Percentiles rank a stretch among this genome's conserved stretches.
phyloP scores from a whole-genome alignment of 2,888 invertebrate species.

The Eristalis tenax region DNA sequence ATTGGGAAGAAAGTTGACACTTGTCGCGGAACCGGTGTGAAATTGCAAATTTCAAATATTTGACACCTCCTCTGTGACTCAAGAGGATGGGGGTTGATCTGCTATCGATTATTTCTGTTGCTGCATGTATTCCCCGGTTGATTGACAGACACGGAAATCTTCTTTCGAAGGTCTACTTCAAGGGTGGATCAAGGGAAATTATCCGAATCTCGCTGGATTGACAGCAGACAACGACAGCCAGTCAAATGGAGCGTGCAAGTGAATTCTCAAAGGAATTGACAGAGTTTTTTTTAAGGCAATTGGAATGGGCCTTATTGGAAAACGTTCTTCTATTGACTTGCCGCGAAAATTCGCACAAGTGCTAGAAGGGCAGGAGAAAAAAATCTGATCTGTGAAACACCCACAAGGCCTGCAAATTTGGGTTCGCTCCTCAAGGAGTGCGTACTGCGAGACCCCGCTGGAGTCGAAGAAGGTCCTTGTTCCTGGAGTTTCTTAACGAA shows the following conservation, averaged over 20 bases:
- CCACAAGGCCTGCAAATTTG: too few species aligned
- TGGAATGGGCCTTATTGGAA: neutral
- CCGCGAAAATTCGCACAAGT: too few species aligned
- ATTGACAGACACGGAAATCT: slow-evolving; percentile 41
- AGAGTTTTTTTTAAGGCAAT: neutral
- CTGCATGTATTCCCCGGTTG: neutral
- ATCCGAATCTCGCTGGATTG: neutral
- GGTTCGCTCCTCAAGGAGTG: too few species aligned
- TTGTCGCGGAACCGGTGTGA: slow-evolving; percentile 52
- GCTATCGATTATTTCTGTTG: neutral
- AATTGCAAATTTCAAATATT: slow-evolving; percentile 61
- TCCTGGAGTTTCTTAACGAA: too few species aligned
- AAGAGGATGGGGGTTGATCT: neutral
- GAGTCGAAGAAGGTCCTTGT: too few species aligned
- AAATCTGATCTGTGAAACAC: too few species aligned
- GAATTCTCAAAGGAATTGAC: neutral
- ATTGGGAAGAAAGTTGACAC: slow-evolving; percentile 56
- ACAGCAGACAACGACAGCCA: neutral
- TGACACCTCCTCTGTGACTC: slow-evolving; percentile 34
- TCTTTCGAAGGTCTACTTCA: neutral
- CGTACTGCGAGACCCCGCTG: too few species aligned
- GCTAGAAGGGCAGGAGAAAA: too few species aligned
- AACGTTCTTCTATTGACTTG: too few species aligned
- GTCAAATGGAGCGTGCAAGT: neutral
- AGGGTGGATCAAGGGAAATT: neutral